Conservation (phyloP, 2,888 invertebrate species). For the Agrochola litura region DNA sequence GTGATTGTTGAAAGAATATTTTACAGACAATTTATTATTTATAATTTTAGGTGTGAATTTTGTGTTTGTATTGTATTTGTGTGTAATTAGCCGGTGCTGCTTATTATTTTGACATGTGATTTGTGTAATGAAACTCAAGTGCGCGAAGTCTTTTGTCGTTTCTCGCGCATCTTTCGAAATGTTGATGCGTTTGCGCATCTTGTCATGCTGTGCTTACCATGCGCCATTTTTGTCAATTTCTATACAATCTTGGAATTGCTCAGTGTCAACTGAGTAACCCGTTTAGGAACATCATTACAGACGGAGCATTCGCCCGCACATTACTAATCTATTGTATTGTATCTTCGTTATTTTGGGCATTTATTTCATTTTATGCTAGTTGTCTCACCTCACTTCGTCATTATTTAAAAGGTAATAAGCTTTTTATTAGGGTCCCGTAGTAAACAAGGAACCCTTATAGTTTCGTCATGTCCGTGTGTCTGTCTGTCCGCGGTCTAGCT, state of each 20-base stretch:
- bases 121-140: background rate
- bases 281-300: background rate
- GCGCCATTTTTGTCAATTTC: background rate
- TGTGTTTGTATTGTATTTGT: conserved; percentile 15
- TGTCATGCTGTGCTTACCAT: background rate
- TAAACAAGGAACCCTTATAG: too few species aligned
- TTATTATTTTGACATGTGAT: conserved; percentile 21
- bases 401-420: background rate
- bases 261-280: background rate
- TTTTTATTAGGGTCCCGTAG: too few species aligned
- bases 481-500: too few species aligned
- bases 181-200: background rate
- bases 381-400: background rate
- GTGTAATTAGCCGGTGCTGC: conserved; percentile 7
- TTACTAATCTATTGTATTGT: background rate
- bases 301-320: background rate
- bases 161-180: background rate
- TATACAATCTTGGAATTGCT: background rate
- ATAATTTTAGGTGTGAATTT: conserved; percentile 10
- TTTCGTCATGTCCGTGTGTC: too few species aligned
- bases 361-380: conserved; percentile 14
- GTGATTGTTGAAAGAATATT: conserved; percentile 11
- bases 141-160: background rate
- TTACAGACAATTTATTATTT: conserved; percentile 11
- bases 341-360: background rate